These are phyloP conservation scores for Hypena proboscidalis DNA, from an alignment of 2,888 invertebrate species.

Conservation along the genomic window DNA sequence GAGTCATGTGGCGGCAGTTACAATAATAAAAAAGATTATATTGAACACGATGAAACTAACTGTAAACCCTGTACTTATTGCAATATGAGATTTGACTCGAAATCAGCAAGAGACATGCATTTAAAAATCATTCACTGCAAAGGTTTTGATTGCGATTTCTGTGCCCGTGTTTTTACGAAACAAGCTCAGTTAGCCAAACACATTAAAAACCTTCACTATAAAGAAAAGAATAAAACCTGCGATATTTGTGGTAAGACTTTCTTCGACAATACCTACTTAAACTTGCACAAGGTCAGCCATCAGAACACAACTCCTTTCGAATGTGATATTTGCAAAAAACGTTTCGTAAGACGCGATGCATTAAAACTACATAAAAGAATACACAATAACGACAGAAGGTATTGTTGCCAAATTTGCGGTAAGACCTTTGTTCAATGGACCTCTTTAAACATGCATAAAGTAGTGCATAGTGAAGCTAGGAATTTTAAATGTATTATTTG, in stretches of 20 bases:
- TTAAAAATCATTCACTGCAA: constrained; percentile 1
- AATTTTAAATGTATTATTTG: constrained; percentile 38
- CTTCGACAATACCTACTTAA: constrained; percentile 27
- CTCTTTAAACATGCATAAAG: constrained; percentile 47
- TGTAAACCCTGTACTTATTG: constrained; percentile 12
- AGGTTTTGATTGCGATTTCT: constrained; percentile 29
- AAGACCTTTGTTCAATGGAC: constrained; percentile 77
- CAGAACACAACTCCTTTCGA: constrained; percentile 65
- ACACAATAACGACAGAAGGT: constrained; percentile 66
- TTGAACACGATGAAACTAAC: constrained; percentile 6
- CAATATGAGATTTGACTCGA: constrained; percentile 4
- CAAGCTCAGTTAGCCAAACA: constrained; percentile 48
- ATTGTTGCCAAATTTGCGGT: constrained; percentile 56
- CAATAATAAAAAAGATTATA: background rate
- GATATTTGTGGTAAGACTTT: constrained; percentile 54
- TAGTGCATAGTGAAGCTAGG: constrained; percentile 41
- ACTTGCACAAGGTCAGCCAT: constrained; percentile 64
- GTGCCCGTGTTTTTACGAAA: constrained; percentile 41
- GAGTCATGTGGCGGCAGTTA: background rate
- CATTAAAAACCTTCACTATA: constrained; percentile 45
- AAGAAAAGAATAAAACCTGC: constrained; percentile 60
- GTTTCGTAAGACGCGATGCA: constrained; percentile 69
- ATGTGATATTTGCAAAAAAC: constrained; percentile 69
- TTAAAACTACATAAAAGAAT: constrained; percentile 71
- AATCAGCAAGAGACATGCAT: constrained; percentile 1